phyloP scores from a whole-genome alignment of 2,797 vertebrate species.

The Sebastes flavidus region DNA sequence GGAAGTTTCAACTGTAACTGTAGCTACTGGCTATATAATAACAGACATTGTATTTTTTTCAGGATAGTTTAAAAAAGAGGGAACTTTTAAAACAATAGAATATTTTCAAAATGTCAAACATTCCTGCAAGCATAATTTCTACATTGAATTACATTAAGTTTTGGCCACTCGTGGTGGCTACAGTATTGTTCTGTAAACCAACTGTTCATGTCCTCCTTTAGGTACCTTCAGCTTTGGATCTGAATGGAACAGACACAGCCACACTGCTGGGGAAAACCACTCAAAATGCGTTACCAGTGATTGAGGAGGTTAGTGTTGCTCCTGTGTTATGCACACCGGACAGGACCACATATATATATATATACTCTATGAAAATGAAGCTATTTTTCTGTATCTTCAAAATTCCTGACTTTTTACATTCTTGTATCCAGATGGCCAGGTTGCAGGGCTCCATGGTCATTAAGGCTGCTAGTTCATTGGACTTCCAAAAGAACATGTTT shows the following conservation, averaged over 20 bases:
- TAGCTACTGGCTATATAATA: background rate
- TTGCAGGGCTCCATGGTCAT: constrained; percentile 55
- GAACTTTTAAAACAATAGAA: background rate
- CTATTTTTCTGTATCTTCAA: background rate
- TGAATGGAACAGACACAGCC: constrained; percentile 14
- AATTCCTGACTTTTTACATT: background rate
- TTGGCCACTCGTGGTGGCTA: background rate
- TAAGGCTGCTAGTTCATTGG: constrained; percentile 43
- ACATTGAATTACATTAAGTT: background rate
- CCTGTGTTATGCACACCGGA: fast-evolving
- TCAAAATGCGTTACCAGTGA: constrained; percentile 52
- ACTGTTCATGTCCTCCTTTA: constrained; percentile 31
- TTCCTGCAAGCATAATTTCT: background rate
- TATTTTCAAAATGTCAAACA: background rate
- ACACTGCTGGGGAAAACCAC: constrained; percentile 54
- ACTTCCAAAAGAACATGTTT: constrained; percentile 71
- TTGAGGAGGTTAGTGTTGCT: constrained; percentile 64
- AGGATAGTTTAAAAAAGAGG: background rate
- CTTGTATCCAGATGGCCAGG: constrained; percentile 53
- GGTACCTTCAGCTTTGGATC: constrained; percentile 50
- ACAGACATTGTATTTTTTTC: background rate
- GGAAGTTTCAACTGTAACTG: background rate
- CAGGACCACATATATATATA: background rate
- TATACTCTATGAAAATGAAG: too few species aligned
- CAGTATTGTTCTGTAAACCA: background rate